Base-by-base conservation (phyloP, 2,113 vertebrate species). In the Gallinago undulata region DNA sequence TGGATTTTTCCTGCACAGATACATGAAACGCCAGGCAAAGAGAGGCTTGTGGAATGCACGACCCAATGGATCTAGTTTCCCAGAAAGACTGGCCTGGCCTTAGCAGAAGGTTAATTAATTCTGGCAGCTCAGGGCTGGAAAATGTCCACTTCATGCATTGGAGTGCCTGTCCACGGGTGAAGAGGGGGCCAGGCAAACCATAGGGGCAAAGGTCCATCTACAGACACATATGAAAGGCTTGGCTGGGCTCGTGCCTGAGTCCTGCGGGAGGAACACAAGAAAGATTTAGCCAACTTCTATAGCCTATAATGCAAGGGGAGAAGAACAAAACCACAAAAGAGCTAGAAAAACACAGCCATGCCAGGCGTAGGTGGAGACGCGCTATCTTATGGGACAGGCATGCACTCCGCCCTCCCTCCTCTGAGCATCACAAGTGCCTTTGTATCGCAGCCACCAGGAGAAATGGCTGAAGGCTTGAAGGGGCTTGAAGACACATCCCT, bases 91-190 rank as follows among this genome's bases (percentile, higher is more conserved):
- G 84, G 94, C 50, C 91, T 69, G 57, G 94, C 77, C 91, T 84
- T 87, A 97, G 81, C 66, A 70, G 87, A 92, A 86, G 91, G 93
- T 95, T 96, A 97, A 96, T 97, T 96, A 95, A 96, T 48, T 97
- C 84, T 94, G 96, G 94, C 96, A 96, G 96, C 87, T 95, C 84
- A 87, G 93, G 70, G 95, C 81, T 95, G 96, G 96, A 96, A 95
- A 96, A 92, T 37, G 55, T 96, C 93, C 93, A 84, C 94, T 92
- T 93, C 67, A 25, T 93, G 86, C 89, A 87, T 55, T 66, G 33
- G 23, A 89, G 92, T 69, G 90, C 87, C 77, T 94, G 81, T 82
- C 94, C 93, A 85, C 1, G 91, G 92, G 81, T 95, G 94, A 90
- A 95, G 73, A 96, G 94, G 77, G 84, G 95, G 96, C 73, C 89